Conservation (phyloP, 2,888 invertebrate genomes). For the Melieria crassipennis region DNA sequence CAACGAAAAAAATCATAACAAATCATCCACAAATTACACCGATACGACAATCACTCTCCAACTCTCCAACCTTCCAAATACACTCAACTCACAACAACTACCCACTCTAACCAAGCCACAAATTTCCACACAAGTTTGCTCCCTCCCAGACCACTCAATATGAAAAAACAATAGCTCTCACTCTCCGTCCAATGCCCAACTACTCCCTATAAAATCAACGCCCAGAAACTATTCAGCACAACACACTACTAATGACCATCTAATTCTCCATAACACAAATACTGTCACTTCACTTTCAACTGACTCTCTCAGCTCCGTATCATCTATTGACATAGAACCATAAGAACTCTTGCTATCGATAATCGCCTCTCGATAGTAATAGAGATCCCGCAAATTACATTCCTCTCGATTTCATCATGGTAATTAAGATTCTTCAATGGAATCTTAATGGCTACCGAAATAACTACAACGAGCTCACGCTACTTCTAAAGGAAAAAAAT, state of each 20-base stretch:
- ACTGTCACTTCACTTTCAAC: not conserved
- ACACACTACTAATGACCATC: not conserved
- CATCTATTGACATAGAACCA: not conserved
- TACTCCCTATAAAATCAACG: not conserved
- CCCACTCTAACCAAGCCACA: no score
- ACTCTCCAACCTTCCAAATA: no score
- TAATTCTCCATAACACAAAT: not conserved
- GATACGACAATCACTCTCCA: not conserved
- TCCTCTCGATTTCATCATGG: not conserved
- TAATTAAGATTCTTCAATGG: slow-evolving; percentile 14
- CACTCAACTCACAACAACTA: no score
- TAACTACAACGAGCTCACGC: slow-evolving; percentile 3
- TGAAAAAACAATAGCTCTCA: no score
- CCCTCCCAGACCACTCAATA: no score
- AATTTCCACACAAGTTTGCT: no score
- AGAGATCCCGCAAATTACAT: no score
- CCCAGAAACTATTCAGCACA: not conserved
- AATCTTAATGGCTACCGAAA: slow-evolving; percentile 10
- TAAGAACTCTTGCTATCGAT: slow-evolving; percentile 4
- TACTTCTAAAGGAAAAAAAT: slow-evolving; percentile 1
- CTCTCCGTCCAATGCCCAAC: no score
- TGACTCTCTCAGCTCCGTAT: not conserved
- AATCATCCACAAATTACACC: not conserved
- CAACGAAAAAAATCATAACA: no score
- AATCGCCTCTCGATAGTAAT: not conserved